Base-by-base conservation (phyloP, 2,113 vertebrate species). In the Perccottus glenii region DNA sequence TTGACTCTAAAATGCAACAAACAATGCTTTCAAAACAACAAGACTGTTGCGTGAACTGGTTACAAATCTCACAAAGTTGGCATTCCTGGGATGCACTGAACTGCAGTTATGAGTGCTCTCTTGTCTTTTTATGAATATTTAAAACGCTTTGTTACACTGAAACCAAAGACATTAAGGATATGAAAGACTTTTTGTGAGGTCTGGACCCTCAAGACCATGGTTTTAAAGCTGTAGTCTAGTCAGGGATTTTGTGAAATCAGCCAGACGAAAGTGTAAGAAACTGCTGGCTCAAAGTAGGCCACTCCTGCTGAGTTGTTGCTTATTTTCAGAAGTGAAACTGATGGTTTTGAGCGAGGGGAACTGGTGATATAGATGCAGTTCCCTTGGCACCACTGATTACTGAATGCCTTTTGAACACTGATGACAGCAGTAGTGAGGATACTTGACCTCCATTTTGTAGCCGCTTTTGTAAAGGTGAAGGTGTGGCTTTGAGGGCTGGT, bases 211-310 rank as follows among this genome's bases (percentile, higher is more conserved):
- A 72, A 78, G 81, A 77, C 81, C 75, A n/a, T 67, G 11, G 40
- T 42, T 77, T 75, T 68, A 55, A 77, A 77, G 75, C 67, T 59
- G 38, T 47, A 67, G 35, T 81, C 53, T 55, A 36, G 19, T 75
- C 12, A 11, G 45, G 69, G 61, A 80, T 49, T 47, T 76, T 61
- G 72, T 76, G 67, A 81, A 79, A 67, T 75, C 65, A 85, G 71
- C 83, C 67, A 76, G 71, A 80, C 40, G 66, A 81, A 82, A 87
- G 75, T 47, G 69, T 70, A 81, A 60, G 59, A 60, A 55, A 80
- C 67, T 59, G 55, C 43, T 38, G 49, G 62, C 51, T 75, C 70
- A 87, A 55, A 89, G 77, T 87, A 82, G 86, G 84, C 78, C 86
- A 80, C 69, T 80, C 82, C 70, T 79, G 79, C 84, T 78, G 84